Percentiles rank a stretch among this genome's conserved stretches.
These are phyloP conservation scores for Elymnias hypermnestra DNA, from an alignment of 1,140 invertebrate species.

Conservation along the genomic window DNA sequence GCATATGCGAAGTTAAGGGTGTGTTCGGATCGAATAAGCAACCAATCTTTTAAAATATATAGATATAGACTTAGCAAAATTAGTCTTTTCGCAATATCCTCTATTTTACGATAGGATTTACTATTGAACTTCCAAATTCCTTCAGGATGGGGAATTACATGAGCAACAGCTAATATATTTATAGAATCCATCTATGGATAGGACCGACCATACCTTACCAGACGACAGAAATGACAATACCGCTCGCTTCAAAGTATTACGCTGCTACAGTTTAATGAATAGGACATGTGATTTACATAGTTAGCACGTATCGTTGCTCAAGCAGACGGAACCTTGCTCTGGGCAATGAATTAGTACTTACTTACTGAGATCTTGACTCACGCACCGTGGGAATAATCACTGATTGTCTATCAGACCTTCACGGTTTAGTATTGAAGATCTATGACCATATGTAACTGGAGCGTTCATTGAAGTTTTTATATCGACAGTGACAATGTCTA, in stretches of 20 bases:
- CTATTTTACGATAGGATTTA: no score
- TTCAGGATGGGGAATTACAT: no score
- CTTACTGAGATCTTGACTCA: constrained; percentile 31
- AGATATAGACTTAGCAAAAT: no score
- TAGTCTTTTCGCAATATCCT: no score
- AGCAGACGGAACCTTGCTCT: constrained; percentile 43
- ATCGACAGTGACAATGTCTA: neutral
- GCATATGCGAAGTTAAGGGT: no score
- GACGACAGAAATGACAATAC: neutral
- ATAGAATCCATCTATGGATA: no score
- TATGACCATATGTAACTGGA: neutral
- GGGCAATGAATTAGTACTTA: constrained; percentile 10
- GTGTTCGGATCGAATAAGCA: no score
- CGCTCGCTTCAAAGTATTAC: neutral
- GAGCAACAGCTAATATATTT: no score
- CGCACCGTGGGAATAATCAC: constrained; percentile 47
- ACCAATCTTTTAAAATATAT: no score
- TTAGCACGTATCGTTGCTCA: constrained; percentile 58
- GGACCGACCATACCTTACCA: neutral
- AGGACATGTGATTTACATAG: constrained; percentile 31
- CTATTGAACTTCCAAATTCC: no score
- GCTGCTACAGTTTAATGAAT: constrained; percentile 12
- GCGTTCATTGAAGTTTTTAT: constrained; percentile 20
- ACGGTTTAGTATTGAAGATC: constrained; percentile 5
- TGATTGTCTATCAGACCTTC: constrained; percentile 31